Conservation (phyloP, 2,888 invertebrate species). For the Monoplex corrugatus region DNA sequence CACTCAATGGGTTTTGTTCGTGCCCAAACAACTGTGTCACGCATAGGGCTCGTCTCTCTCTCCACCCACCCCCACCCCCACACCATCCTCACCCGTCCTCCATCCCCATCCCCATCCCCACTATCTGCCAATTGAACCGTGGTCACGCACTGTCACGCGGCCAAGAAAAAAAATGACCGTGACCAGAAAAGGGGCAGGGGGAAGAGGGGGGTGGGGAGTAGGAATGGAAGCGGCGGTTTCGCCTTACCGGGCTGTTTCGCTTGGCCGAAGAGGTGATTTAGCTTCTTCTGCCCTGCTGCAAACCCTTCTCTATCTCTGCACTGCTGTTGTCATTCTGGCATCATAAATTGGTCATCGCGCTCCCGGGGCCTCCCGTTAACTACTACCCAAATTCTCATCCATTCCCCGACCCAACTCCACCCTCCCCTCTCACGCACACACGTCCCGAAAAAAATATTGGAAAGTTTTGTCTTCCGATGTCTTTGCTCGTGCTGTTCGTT, state of each 20-base stretch:
- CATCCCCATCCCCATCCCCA: not conserved
- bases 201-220: not conserved
- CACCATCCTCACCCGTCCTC: not conserved
- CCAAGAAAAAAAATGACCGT: not conserved
- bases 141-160: not conserved
- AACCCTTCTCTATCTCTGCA: not conserved
- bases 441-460: too few relatives aligned
- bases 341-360: not conserved
- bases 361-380: not conserved
- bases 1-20: too few relatives aligned
- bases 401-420: not conserved
- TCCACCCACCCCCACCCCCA: not conserved
- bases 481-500: too few relatives aligned
- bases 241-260: too few relatives aligned
- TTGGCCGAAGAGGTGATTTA: conserved; percentile 13
- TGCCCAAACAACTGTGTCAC: too few relatives aligned
- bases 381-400: too few relatives aligned
- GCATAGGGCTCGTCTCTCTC: not conserved
- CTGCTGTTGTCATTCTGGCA: not conserved
- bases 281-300: not conserved
- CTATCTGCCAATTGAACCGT: not conserved
- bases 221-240: not conserved
- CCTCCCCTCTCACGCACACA: too few relatives aligned
- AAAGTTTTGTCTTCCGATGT: too few relatives aligned
- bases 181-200: not conserved